phyloP scores from a whole-genome alignment of 1,140 invertebrate genomes.

The Whitmania pigra region DNA sequence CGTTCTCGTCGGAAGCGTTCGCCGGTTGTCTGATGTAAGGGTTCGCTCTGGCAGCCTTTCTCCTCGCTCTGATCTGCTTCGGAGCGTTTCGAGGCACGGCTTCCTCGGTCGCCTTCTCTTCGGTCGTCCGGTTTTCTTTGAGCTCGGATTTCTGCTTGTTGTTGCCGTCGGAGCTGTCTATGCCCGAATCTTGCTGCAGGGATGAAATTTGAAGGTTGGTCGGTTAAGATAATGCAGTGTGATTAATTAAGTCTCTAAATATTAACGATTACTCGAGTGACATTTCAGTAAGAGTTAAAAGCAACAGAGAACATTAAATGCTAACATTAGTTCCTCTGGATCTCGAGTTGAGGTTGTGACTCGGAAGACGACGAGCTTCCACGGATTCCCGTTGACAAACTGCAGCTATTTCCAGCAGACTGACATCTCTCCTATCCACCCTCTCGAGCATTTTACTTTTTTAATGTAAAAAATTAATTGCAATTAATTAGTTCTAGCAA shows the following conservation, averaged over 20 bases:
- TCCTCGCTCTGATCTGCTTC: background rate
- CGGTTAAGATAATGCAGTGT: too few species aligned
- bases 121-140: background rate
- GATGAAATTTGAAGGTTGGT: too few species aligned
- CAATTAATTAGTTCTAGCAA: too few species aligned
- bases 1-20: too few species aligned
- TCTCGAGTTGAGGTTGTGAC: background rate
- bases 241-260: too few species aligned
- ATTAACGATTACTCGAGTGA: too few species aligned
- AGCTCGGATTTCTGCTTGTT: background rate
- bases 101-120: background rate
- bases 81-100: background rate
- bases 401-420: constrained; percentile 5
- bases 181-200: constrained; percentile 1
- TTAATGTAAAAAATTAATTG: background rate
- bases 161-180: constrained; percentile 10
- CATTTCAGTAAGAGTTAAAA: too few species aligned
- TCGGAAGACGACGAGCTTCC: constrained; percentile 9
- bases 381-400: constrained; percentile 15
- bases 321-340: background rate
- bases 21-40: too few species aligned
- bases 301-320: too few species aligned
- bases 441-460: constrained; percentile 20
- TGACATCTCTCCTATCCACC: constrained; percentile 18
- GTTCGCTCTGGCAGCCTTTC: background rate